Percentiles rank a stretch among this genome's conserved stretches.
Conservation (phyloP, 2,888 invertebrate species). For the Shargacucullia verbasci region DNA sequence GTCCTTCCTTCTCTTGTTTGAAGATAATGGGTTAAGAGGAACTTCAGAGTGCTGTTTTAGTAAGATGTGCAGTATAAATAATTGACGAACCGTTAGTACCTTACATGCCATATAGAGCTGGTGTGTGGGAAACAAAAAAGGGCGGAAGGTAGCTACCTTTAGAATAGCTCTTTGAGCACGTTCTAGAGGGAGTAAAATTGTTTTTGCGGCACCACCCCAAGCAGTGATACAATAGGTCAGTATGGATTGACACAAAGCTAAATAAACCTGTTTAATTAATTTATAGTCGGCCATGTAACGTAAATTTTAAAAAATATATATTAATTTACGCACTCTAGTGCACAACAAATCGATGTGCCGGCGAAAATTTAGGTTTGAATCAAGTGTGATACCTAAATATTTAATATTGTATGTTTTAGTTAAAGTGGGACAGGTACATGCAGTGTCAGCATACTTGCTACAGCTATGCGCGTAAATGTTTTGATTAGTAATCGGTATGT, state of each 20-base stretch:
- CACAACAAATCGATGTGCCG: background rate
- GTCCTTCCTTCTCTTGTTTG: background rate
- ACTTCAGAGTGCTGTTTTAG: background rate
- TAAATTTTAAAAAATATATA: background rate
- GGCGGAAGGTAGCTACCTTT: slow-evolving; percentile 5
- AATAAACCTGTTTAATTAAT: background rate
- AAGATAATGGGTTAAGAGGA: background rate
- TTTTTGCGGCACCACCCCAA: too few relatives aligned
- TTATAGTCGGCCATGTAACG: background rate
- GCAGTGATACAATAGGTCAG: too few relatives aligned
- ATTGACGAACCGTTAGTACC: background rate
- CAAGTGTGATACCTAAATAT: slow-evolving; percentile 1
- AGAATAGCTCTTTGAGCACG: slow-evolving; percentile 11
- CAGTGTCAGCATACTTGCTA: too few relatives aligned
- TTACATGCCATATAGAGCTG: slow-evolving; percentile 1
- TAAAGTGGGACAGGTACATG: slow-evolving; percentile 1
- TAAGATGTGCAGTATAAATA: background rate
- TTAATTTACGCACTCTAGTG: background rate
- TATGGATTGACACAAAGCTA: background rate
- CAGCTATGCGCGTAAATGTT: background rate
- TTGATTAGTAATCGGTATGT: background rate
- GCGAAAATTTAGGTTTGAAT: background rate
- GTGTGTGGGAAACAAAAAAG: slow-evolving; percentile 9
- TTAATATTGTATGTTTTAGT: background rate
- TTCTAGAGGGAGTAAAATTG: too few relatives aligned